phyloP scores from a whole-genome alignment of 2,888 invertebrate species.

The Thera britannica region DNA sequence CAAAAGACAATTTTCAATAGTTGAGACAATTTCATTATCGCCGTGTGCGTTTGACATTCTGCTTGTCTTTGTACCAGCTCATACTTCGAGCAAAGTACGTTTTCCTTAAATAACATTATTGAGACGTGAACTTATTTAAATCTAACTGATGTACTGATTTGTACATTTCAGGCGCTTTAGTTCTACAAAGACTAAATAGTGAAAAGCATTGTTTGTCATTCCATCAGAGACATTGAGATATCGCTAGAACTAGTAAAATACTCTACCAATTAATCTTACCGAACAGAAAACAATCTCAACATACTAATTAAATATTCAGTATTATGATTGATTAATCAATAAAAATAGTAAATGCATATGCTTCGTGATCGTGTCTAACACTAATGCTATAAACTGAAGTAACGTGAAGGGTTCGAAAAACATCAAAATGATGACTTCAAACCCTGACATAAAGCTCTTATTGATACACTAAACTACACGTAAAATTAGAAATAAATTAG shows the following conservation, averaged over 20 bases:
- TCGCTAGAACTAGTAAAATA: constrained; percentile 3
- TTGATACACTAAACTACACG: constrained; percentile 22
- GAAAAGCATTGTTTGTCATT: not conserved
- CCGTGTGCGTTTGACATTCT: constrained; percentile 12
- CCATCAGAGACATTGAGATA: not conserved
- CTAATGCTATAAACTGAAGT: constrained; percentile 23
- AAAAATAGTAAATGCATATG: constrained; percentile 62
- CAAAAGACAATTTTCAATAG: constrained; percentile 5
- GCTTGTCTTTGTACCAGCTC: constrained; percentile 6
- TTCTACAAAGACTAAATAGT: constrained; percentile 14
- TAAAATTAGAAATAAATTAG: constrained; percentile 40
- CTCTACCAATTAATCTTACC: constrained; percentile 8
- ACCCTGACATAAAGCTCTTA: constrained; percentile 19
- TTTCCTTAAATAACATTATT: constrained; percentile 10
- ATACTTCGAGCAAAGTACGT: constrained; percentile 13
- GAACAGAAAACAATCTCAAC: constrained; percentile 5
- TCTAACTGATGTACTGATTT: constrained; percentile 25
- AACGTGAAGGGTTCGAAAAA: not conserved
- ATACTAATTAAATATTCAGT: constrained; percentile 15
- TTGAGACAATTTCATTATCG: too few relatives aligned
- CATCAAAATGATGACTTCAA: constrained; percentile 15
- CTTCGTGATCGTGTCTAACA: constrained; percentile 45
- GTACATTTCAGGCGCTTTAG: constrained; percentile 32
- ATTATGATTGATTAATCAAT: constrained; percentile 42
- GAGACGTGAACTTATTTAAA: constrained; percentile 19